phyloP scores from a whole-genome alignment of 1,140 invertebrate species.

The Andricus grossulariae region DNA sequence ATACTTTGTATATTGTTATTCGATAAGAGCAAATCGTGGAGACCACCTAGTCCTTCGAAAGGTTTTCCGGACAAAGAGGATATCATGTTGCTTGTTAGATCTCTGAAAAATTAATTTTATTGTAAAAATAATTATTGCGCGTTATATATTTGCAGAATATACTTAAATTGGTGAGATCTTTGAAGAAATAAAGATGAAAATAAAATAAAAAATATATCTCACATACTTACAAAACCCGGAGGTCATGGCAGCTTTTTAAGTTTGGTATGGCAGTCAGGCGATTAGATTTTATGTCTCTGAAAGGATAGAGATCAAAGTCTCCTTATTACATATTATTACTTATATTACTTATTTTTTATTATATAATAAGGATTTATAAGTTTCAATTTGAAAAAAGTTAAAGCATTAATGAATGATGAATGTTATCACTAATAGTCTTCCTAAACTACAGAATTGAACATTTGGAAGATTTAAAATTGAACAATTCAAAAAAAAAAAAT shows the following conservation, averaged over 20 bases:
- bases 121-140: background rate
- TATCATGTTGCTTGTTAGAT: slow-evolving; percentile 91
- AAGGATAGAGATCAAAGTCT: slow-evolving; percentile 54
- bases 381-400: too few relatives aligned
- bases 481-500: too few relatives aligned
- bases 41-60: slow-evolving; percentile 82
- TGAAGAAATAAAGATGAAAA: background rate
- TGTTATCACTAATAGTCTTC: too few relatives aligned
- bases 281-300: slow-evolving; percentile 91
- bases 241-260: slow-evolving; percentile 83
- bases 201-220: slow-evolving; percentile 41
- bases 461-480: too few relatives aligned
- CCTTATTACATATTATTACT: too few relatives aligned
- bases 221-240: slow-evolving; percentile 91
- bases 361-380: too few relatives aligned
- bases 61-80: slow-evolving; percentile 81
- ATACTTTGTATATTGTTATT: slow-evolving; percentile 88
- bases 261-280: slow-evolving; percentile 83
- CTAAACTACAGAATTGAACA: too few relatives aligned
- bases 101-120: slow-evolving; percentile 78
- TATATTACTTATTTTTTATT: too few relatives aligned
- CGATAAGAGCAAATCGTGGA: slow-evolving; percentile 91
- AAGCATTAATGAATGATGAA: too few relatives aligned
- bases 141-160: background rate
- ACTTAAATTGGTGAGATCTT: slow-evolving; percentile 4